phyloP scores from a whole-genome alignment of 2,797 vertebrate genomes.

The Sebastes iracundus region DNA sequence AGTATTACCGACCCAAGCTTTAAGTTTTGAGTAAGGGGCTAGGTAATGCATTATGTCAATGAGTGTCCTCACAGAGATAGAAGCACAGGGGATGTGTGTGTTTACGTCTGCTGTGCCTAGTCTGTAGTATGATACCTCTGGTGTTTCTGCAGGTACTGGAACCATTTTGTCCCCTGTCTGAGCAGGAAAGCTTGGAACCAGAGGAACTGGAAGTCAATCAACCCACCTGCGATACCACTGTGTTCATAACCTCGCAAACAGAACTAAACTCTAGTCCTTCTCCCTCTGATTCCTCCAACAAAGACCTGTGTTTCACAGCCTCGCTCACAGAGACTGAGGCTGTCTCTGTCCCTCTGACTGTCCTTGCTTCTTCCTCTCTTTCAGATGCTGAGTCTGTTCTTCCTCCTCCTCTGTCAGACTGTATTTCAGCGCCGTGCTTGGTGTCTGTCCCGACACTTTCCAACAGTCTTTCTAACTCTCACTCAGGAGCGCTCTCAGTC shows the following conservation, averaged over 20 bases:
- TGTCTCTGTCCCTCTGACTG: conserved; percentile 12
- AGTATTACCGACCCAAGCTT: too few relatives aligned
- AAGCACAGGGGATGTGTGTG: not conserved
- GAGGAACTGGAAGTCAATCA: conserved; percentile 61
- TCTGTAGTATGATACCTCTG: conserved; percentile 73
- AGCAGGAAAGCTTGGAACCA: conserved; percentile 68
- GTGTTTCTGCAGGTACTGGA: conserved; percentile 87
- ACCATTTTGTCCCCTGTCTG: conserved; percentile 77
- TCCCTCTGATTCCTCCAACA: conserved; percentile 43
- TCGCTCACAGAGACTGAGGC: conserved; percentile 27
- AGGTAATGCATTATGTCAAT: not conserved
- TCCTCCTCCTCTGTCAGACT: conserved; percentile 29
- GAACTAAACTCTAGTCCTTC: conserved; percentile 51
- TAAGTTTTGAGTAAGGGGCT: too few relatives aligned
- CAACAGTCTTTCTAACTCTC: conserved; percentile 23
- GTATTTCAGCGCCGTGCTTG: conserved; percentile 24
- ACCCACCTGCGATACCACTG: conserved; percentile 39
- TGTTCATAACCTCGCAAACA: conserved; percentile 53
- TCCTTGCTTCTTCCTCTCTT: conserved; percentile 33
- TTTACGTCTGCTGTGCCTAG: conserved; percentile 13
- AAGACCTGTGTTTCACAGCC: conserved; percentile 20
- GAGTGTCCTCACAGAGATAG: not conserved
- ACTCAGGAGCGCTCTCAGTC: conserved; percentile 17
- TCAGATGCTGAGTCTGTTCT: conserved; percentile 40
- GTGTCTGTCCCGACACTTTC: conserved; percentile 25